These are phyloP conservation scores for Drosophila cracens DNA, from an alignment of 2,888 invertebrate species.

Conservation along the genomic window DNA sequence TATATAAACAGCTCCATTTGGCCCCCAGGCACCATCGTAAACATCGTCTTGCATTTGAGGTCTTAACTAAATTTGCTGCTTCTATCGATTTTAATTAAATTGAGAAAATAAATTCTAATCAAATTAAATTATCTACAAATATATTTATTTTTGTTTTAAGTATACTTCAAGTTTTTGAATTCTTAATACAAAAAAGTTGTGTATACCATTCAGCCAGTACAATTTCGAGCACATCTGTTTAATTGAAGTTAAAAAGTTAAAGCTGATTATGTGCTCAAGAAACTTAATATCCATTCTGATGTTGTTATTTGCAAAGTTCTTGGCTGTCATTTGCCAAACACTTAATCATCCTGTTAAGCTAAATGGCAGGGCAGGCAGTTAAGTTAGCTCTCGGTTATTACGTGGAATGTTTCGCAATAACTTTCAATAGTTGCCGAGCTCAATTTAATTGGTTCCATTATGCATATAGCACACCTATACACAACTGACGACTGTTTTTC, in stretches of 20 bases:
- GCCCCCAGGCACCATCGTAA: neutral
- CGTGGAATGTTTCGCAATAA: constrained; percentile 36
- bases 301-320: constrained; percentile 24
- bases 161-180: neutral
- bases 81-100: constrained; percentile 19
- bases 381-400: constrained; percentile 34
- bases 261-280: constrained; percentile 33
- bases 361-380: constrained; percentile 32
- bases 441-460: constrained; percentile 59
- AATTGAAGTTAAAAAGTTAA: constrained; percentile 3
- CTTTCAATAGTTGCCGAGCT: constrained; percentile 56
- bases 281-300: constrained; percentile 30
- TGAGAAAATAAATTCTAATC: neutral
- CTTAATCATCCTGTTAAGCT: constrained; percentile 53
- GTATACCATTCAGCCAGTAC: neutral
- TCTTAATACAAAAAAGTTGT: neutral
- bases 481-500: constrained; percentile 8
- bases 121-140: neutral
- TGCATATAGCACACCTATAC: constrained; percentile 32
- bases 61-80: constrained; percentile 23
- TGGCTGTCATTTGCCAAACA: constrained; percentile 21
- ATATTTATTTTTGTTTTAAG: neutral
- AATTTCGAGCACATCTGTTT: neutral
- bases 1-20: neutral
- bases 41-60: constrained; percentile 21